These are phyloP conservation scores for Oligia fasciuncula DNA, from an alignment of 2,888 invertebrate genomes.

Conservation along the genomic window DNA sequence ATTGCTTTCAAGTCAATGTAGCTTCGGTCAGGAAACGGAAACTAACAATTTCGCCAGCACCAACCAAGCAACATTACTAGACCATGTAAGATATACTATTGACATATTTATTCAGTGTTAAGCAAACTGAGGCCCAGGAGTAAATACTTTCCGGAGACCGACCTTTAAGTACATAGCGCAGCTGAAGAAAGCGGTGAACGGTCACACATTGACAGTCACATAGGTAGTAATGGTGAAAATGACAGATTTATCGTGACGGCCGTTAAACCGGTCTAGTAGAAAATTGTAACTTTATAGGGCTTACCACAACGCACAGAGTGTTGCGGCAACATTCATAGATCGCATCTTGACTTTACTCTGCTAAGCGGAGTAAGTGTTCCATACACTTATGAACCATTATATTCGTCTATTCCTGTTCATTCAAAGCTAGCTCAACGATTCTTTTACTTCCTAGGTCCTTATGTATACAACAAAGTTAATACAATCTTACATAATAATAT, in stretches of 20 bases:
- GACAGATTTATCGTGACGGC: neutral
- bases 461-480: too few species aligned
- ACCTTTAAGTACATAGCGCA: neutral
- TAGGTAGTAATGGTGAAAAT: neutral
- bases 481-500: too few species aligned
- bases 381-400: neutral
- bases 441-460: too few species aligned
- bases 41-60: neutral
- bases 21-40: neutral
- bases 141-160: neutral
- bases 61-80: neutral
- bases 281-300: neutral
- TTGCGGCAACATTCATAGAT: neutral
- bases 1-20: neutral
- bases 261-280: neutral
- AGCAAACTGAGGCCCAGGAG: neutral
- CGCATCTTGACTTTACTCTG: neutral
- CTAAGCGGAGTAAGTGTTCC: neutral
- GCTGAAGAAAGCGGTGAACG: too few species aligned
- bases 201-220: too few species aligned
- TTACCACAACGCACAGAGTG: neutral
- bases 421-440: too few species aligned
- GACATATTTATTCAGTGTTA: neutral
- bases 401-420: too few species aligned
- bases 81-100: neutral